phyloP scores from a whole-genome alignment of 2,113 vertebrate species.

The Laticauda colubrina region DNA sequence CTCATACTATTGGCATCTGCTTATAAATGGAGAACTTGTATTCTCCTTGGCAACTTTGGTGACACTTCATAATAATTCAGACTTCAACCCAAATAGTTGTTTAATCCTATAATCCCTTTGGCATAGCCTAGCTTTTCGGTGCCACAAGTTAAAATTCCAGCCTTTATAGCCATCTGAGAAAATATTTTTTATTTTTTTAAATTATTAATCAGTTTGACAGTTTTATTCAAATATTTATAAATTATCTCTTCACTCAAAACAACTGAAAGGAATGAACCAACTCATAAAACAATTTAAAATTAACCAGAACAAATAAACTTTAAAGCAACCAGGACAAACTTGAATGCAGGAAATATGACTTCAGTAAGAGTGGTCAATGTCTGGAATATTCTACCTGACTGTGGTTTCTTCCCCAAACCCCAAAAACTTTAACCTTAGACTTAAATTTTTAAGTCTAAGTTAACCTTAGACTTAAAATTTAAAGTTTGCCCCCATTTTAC shows the following conservation, averaged over 20 bases:
- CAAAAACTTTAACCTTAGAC: no score
- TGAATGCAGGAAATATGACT: no score
- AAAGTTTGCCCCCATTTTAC: neutral
- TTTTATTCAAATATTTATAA: neutral
- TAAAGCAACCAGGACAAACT: neutral
- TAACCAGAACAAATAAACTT: neutral
- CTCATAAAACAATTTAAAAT: neutral
- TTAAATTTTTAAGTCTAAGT: no score
- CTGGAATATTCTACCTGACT: no score
- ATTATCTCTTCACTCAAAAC: neutral
- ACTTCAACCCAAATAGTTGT: neutral
- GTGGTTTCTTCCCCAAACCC: no score
- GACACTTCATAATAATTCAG: neutral
- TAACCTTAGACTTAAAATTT: no score
- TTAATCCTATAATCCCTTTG: neutral
- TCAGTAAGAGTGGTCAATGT: no score
- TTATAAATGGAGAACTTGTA: neutral
- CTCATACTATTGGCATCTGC: neutral
- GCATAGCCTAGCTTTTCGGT: neutral
- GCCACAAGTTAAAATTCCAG: neutral
- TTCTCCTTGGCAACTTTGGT: neutral
- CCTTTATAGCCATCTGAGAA: neutral
- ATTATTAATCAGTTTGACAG: neutral
- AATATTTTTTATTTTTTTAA: neutral
- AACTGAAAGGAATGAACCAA: neutral